phyloP scores from a whole-genome alignment of 1,140 invertebrate species.

The Brachionus paranguensis region DNA sequence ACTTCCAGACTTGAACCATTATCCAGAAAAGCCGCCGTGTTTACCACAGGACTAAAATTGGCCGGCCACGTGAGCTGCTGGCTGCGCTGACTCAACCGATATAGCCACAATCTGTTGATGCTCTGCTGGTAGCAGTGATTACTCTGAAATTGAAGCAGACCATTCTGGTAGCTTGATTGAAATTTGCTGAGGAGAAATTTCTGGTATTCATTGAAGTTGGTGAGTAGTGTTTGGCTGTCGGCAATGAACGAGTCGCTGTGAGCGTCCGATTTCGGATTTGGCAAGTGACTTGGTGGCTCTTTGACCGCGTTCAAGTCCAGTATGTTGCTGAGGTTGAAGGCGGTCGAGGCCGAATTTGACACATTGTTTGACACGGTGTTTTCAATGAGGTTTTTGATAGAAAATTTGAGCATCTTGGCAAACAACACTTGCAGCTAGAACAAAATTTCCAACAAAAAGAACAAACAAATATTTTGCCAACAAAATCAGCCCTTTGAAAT shows the following conservation, averaged over 20 bases:
- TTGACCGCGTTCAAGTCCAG: background rate
- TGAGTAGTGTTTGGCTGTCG: background rate
- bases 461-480: background rate
- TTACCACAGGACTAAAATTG: background rate
- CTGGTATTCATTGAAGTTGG: background rate
- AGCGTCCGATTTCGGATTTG: background rate
- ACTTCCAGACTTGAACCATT: background rate
- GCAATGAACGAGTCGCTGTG: background rate
- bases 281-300: background rate
- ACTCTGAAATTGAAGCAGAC: background rate
- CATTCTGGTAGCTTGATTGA: background rate
- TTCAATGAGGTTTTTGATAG: constrained; percentile 6
- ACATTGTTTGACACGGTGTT: background rate
- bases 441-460: background rate
- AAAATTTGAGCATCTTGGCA: constrained; percentile 21
- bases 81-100: background rate
- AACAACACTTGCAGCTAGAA: background rate
- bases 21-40: background rate
- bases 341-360: background rate
- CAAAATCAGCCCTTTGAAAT: background rate
- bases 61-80: too few species aligned
- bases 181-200: background rate
- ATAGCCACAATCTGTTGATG: background rate
- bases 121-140: background rate
- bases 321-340: background rate